These are phyloP conservation scores for Passer domesticus DNA, from an alignment of 2,113 vertebrate species.

Conservation along the genomic window DNA sequence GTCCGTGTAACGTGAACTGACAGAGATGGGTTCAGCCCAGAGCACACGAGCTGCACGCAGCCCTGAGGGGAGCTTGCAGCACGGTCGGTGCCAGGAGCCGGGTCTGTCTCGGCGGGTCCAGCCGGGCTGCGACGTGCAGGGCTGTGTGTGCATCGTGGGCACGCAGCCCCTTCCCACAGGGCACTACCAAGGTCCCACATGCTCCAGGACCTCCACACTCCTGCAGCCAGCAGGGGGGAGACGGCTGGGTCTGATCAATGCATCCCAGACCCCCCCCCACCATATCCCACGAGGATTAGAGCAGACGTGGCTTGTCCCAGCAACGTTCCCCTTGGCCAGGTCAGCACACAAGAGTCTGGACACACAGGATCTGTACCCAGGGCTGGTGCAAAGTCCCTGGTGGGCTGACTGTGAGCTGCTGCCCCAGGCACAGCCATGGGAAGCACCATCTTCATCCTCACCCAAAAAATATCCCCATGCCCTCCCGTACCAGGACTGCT, in stretches of 20 bases:
- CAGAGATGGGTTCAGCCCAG: not conserved
- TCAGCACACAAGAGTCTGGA: not conserved
- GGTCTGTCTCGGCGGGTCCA: not conserved
- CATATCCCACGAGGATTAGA: rapidly evolving
- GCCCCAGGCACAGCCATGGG: not conserved
- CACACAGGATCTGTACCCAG: not conserved
- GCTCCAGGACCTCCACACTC: rapidly evolving
- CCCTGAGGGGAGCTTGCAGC: not conserved
- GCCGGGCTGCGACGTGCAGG: rapidly evolving
- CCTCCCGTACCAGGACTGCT: not conserved
- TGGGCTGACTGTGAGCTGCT: not conserved
- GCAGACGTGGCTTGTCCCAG: rapidly evolving
- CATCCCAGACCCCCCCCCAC: rapidly evolving
- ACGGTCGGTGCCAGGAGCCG: rapidly evolving
- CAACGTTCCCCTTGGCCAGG: rapidly evolving
- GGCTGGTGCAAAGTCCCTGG: rapidly evolving
- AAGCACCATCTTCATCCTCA: not conserved
- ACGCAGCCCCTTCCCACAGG: rapidly evolving
- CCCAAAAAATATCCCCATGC: rapidly evolving
- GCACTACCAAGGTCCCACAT: rapidly evolving
- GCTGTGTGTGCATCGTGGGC: rapidly evolving
- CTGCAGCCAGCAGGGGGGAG: rapidly evolving
- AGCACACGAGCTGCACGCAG: not conserved
- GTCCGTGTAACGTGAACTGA: not conserved
- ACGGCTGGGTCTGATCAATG: rapidly evolving